phyloP scores from a whole-genome alignment of 2,888 invertebrate species.

The Allacma fusca region DNA sequence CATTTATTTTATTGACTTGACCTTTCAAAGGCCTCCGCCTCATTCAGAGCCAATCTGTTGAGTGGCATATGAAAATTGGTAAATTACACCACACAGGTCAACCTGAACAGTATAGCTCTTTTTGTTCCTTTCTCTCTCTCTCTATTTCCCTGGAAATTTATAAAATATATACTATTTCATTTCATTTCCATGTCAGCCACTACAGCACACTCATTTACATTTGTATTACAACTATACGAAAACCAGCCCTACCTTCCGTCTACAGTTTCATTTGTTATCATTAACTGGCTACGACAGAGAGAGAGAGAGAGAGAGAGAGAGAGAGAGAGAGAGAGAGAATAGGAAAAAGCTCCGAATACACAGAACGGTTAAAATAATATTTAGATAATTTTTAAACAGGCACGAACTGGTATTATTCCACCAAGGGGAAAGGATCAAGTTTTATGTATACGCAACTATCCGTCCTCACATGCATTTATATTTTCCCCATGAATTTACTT shows the following conservation, averaged over 20 bases:
- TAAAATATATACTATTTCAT: not conserved
- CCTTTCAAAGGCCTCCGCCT: slow-evolving; percentile 42
- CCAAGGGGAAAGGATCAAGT: slow-evolving; percentile 2
- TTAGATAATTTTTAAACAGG: slow-evolving; percentile 16
- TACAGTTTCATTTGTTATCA: slow-evolving; percentile 38
- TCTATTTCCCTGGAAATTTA: not conserved
- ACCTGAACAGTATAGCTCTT: slow-evolving; percentile 30
- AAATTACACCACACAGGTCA: slow-evolving; percentile 42
- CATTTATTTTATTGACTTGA: slow-evolving; percentile 42
- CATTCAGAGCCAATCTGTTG: slow-evolving; percentile 36
- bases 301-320: slow-evolving; percentile 3
- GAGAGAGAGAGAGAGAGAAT: not conserved
- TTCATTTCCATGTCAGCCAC: slow-evolving; percentile 11
- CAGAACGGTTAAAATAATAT: slow-evolving; percentile 15
- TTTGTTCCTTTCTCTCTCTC: not conserved
- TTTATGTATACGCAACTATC: not conserved
- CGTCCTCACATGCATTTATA: not conserved
- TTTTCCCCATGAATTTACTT: not conserved
- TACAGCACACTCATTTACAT: slow-evolving; percentile 19
- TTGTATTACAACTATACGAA: not conserved
- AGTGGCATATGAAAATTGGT: slow-evolving; percentile 44
- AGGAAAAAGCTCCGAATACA: not conserved
- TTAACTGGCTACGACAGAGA: slow-evolving; percentile 20
- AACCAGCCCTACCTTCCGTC: not conserved
- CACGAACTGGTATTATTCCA: slow-evolving; percentile 12